Evolutionary conservation across 2,797 vertebrate genomes (phyloP).

Genomic region (Phalanger gymnotis): DNA sequence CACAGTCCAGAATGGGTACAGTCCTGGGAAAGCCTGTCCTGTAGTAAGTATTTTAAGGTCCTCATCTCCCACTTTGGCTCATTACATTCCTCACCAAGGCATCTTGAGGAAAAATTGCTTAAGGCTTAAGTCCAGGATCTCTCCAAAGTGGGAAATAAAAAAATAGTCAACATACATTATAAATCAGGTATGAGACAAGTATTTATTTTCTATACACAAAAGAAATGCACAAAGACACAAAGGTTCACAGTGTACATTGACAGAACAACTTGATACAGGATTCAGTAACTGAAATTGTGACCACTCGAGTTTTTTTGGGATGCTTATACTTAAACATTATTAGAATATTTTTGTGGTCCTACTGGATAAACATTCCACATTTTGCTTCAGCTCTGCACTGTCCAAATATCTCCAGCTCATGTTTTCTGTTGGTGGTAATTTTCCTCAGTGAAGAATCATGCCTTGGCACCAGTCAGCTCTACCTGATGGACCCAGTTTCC

Average conservation of each 20-base stretch:
- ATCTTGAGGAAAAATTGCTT: background rate
- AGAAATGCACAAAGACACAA: background rate
- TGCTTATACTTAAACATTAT: background rate
- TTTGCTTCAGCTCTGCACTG: background rate
- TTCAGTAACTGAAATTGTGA: background rate
- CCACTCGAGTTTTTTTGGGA: background rate
- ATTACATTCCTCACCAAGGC: background rate
- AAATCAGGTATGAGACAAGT: background rate
- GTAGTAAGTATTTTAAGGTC: background rate
- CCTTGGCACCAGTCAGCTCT: background rate
- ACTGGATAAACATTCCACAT: background rate
- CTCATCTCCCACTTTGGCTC: background rate
- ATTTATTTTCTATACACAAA: background rate
- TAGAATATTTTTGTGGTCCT: background rate
- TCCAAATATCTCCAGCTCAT: background rate
- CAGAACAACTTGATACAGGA: background rate
- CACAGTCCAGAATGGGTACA: background rate
- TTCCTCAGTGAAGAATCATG: background rate
- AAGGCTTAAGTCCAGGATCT: background rate
- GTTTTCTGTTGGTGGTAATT: background rate
- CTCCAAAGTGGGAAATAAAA: background rate
- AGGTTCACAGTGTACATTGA: background rate
- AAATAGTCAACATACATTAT: background rate
- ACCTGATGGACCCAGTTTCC: background rate
- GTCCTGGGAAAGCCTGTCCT: background rate